Evolutionary conservation across 2,888 invertebrate species (phyloP), one percentile per base, ranked within the genome.

Genomic region (Bombyx huttoni): DNA sequence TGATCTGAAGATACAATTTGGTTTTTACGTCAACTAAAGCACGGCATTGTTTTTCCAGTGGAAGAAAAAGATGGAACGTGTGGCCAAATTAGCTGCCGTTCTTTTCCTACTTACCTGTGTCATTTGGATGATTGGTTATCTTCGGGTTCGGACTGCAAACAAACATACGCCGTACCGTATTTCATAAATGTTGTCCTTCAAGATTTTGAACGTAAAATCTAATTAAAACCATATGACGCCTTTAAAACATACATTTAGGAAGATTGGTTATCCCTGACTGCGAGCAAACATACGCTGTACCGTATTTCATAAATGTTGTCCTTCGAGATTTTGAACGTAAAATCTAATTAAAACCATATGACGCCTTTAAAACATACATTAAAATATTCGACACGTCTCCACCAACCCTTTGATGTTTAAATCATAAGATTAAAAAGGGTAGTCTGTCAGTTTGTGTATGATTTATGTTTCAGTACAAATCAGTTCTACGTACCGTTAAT

Each of bases 361-460:
- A 67, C 60, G 58, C 52, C 47, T 53, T 53, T 46, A 46, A 52
- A 54, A 49, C 49, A 5, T 35, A 55, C 56, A 8, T 52, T 56
- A 59, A 66, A 60, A 62, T 49, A 52, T 50, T 51, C 54, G 56
- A 56, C 56, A 52, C 47, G 49, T 40, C 33, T 45, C 35, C 46
- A 51, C 52, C 53, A 60, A 59, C 69, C 72, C 64, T 67, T 65
- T 62, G 51, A 58, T 52, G 61, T 64, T 64, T 77, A 72, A 76
- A 79, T 79, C 72, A 70, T 68, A 67, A 62, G n/a, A 56, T 50
- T 63, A 65, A 61, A 63, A 65, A 67, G 70, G 67, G 62, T 63
- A 55, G 56, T 72, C 66, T 53, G 54, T 57, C 62, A 55, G 56
- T 72, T 66, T 53, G 54, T 57, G 49, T 61, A 61, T 74, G 74